Percentiles rank a stretch among this genome's conserved stretches.
Conservation (phyloP, 2,888 invertebrate genomes). For the Cantharis rufa region DNA sequence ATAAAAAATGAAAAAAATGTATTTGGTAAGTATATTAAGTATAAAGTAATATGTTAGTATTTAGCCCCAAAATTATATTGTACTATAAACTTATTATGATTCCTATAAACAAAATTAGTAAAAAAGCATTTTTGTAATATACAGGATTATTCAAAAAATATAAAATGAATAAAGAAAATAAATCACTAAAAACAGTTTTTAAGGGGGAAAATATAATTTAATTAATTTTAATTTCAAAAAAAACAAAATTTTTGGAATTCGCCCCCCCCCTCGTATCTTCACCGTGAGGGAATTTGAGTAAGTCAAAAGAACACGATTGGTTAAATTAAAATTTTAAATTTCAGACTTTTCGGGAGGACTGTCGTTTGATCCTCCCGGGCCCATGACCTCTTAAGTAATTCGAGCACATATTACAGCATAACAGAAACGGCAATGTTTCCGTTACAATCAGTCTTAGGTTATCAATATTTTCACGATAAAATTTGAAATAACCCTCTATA, state of each 20-base stretch:
- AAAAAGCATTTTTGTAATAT: not conserved
- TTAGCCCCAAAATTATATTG: too few relatives aligned
- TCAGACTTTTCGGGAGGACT: not conserved
- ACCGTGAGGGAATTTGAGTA: too few relatives aligned
- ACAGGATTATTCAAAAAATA: not conserved
- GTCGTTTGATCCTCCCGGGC: not conserved
- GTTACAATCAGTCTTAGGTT: not conserved
- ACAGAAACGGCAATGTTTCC: not conserved
- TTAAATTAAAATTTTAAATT: not conserved
- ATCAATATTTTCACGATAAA: not conserved
- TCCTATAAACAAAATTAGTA: not conserved
- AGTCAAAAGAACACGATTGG: too few relatives aligned
- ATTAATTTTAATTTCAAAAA: too few relatives aligned
- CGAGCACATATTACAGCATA: not conserved
- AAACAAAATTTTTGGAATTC: too few relatives aligned
- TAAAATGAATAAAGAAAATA: not conserved
- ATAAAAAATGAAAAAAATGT: not conserved
- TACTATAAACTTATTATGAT: not conserved
- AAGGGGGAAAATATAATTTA: too few relatives aligned
- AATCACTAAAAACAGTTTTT: too few relatives aligned
- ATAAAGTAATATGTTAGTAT: not conserved
- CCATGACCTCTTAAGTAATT: not conserved
- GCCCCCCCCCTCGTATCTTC: too few relatives aligned
- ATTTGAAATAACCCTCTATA: not conserved
- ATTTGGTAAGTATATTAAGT: not conserved